Base-by-base conservation (phyloP, 2,888 invertebrate genomes). In the Odontothrips loti region DNA sequence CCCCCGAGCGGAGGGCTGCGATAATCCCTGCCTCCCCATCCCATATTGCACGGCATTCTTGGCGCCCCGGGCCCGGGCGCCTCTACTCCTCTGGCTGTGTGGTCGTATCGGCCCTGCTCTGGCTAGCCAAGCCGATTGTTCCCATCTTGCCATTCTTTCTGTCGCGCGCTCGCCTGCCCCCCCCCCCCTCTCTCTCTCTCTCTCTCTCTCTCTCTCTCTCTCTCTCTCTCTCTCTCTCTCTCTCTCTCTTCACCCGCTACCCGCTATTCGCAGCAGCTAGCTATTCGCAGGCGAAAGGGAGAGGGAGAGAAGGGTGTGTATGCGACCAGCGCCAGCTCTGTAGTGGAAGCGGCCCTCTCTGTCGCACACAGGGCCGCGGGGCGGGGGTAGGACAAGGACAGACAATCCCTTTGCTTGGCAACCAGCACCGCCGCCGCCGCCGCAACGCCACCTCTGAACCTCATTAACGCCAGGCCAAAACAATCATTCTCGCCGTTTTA, bases 391-490 rank as follows among this genome's bases (percentile, higher is more conserved):
- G 34, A 43, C 34, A 43, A 43, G 34, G 34, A 43, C 34, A 6
- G 34, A 43, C 34, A 43, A 43, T 6, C 34, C 34, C 34, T 43
- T 43, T 43, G 34, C 34, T 43, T 43, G 34, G 34, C 34, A 43
- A 43, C 34, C 34, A 43, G 34, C 34, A 6, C 34, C 23, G 68
- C 68, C 68, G 4, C 68, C n/a, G 27, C 68, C 68, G 23, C 68
- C 68, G 27, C 68, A 43, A 43, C 23, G 27, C 68, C 68, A 27
- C 68, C 23, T 75, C 68, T 75, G 23, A 75, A 75, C 68, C 68
- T 75, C 68, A 75, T 75, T 75, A 75, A 75, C 68, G 68, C 68
- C 68, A 75, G 68, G 68, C 68, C 68, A 75, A 75, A 75, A 75
- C 68, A 75, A 75, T 75, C 68, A 75, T 75, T 75, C 68, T 75